phyloP scores from a whole-genome alignment of 2,888 invertebrate genomes.

The Eupithecia subumbrata region DNA sequence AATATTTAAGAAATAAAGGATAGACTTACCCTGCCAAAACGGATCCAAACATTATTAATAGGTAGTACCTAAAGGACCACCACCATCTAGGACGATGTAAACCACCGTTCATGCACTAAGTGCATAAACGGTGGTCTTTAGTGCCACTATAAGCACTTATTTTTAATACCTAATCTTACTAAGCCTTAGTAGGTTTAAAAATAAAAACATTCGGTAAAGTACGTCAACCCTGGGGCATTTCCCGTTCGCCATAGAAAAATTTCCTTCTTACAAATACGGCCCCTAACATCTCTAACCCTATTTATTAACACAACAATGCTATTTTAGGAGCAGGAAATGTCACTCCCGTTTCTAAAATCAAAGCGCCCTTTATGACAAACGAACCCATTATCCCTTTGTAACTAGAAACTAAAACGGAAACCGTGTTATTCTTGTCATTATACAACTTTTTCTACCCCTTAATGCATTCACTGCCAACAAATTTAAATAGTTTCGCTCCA shows the following conservation, averaged over 20 bases:
- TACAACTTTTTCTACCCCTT: not conserved
- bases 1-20: not conserved
- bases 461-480: too few relatives aligned
- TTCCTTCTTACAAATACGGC: not conserved
- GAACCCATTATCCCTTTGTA: slow-evolving; percentile 15
- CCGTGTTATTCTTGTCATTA: slow-evolving; percentile 13
- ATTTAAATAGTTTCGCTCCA: not conserved
- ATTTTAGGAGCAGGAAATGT: slow-evolving; percentile 37
- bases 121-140: too few relatives aligned
- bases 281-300: too few relatives aligned
- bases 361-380: slow-evolving; percentile 16
- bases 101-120: too few relatives aligned
- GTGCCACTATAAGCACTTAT: too few relatives aligned
- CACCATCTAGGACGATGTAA: too few relatives aligned
- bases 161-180: too few relatives aligned
- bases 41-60: not conserved
- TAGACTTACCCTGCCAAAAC: not conserved
- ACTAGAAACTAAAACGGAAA: slow-evolving; percentile 19
- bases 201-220: too few relatives aligned
- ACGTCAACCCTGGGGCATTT: not conserved
- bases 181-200: too few relatives aligned
- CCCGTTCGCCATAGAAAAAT: not conserved
- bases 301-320: slow-evolving; percentile 20
- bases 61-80: too few relatives aligned
- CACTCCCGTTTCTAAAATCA: slow-evolving; percentile 23